Evolutionary conservation across 2,113 vertebrate genomes (phyloP), one percentile per base, ranked within the genome.

Genomic region (Phalacrocorax brasilianus): DNA sequence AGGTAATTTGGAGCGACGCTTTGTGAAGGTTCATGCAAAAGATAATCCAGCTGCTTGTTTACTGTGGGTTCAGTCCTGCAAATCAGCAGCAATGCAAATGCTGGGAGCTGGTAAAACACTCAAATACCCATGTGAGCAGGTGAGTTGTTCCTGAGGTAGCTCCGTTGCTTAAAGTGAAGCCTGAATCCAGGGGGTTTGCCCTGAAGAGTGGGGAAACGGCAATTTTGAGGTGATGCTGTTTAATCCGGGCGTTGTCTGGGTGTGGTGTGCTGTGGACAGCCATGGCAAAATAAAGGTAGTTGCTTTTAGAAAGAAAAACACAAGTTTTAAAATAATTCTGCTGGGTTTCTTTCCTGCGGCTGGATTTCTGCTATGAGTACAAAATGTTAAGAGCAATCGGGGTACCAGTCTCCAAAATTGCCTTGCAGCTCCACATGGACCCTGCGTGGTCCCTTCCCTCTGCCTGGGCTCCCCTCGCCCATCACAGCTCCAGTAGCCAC

Each of bases 401-500:
- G 65, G 22, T 23, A 8, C 21, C 28, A 18, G 50, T 2, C 3
- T 33, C 20, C 70, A 42, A 38, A 52, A 5, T 0, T 7, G 23
- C 38, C 14, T 30, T 30, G n/a, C 3, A 5, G 15, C 6, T 4
- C 28, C 4, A 16, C 44, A 3, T 6, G 22, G 33, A 47, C 20
- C 52, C 33, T 6, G 2, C 0, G 0, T 8, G 38, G 8, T 4
- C 24, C 53, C 52, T 49, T 53, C 52, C 35, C 1, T 3, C 42
- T 20, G 16, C 53, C 35, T 4, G 33, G 61, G n/a, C 61, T 83
- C 33, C 20, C 27, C 44, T 50, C 0, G 0, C 13, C 72, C 26
- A 0, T 5, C 3, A 0, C 2, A 2, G 23, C 40, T 61, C 19
- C 0, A 0, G 7, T 18, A 61, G 9, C 61, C 62, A 16, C 1